Conservation (phyloP, 2,797 vertebrate species). For the Acanthornis magna region DNA sequence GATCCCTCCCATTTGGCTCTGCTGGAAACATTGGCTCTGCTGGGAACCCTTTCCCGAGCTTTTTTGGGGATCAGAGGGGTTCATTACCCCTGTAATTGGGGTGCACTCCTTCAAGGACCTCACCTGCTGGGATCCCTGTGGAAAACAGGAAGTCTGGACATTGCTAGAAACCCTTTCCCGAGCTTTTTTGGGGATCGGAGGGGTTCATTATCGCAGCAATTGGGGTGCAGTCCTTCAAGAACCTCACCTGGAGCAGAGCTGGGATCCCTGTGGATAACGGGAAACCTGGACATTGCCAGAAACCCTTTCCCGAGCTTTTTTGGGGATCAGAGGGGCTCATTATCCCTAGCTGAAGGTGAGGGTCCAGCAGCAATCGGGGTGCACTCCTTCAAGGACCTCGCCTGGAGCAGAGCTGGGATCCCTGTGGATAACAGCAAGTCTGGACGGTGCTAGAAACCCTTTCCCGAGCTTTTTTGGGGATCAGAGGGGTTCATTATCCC, state of each 20-base stretch:
- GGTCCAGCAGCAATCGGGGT: too few relatives aligned
- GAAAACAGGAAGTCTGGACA: too few relatives aligned
- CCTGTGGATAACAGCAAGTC: accelerated
- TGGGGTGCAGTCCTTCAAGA: not conserved
- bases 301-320: not conserved
- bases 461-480: accelerated
- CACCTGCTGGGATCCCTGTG: not conserved
- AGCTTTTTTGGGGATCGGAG: not conserved
- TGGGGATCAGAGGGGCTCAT: accelerated
- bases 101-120: not conserved
- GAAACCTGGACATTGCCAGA: not conserved
- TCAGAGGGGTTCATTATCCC: not conserved
- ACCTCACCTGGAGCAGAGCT: not conserved
- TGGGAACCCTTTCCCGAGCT: not conserved
- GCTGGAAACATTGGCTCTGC: not conserved
- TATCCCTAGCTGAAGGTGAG: not conserved
- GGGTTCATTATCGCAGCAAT: not conserved
- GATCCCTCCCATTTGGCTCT: not conserved
- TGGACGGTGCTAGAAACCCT: not conserved
- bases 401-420: not conserved
- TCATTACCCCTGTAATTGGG: not conserved
- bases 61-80: accelerated
- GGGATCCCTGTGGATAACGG: accelerated
- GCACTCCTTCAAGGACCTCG: not conserved
- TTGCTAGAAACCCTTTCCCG: not conserved